These are phyloP conservation scores for Troglohyphantes excavatus DNA, from an alignment of 2,888 invertebrate species.

Conservation along the genomic window DNA sequence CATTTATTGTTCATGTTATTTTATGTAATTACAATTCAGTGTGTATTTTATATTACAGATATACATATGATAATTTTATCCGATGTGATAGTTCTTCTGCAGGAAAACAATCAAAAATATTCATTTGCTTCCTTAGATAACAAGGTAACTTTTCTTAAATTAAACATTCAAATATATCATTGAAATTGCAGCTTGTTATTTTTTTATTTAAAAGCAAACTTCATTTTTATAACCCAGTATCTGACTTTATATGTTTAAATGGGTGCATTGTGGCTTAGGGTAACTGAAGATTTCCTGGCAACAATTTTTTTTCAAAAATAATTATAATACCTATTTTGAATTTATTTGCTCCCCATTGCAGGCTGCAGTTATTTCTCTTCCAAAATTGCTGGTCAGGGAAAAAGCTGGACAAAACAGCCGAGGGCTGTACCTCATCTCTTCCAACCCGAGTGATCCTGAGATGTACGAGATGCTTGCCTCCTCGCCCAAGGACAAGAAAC, in stretches of 20 bases:
- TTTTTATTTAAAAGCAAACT: background rate
- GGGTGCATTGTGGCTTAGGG: too few relatives aligned
- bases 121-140: slow-evolving; percentile 93
- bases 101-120: slow-evolving; percentile 96
- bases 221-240: background rate
- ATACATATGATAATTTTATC: slow-evolving; percentile 94
- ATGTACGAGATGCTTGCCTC: slow-evolving; percentile 96
- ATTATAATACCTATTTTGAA: too few relatives aligned
- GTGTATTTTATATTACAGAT: slow-evolving; percentile 84
- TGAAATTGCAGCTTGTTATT: too few relatives aligned
- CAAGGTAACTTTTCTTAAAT: slow-evolving; percentile 86
- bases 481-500: slow-evolving; percentile 93
- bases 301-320: too few relatives aligned
- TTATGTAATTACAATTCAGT: background rate
- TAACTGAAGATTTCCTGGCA: too few relatives aligned
- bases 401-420: slow-evolving; percentile 92
- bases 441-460: slow-evolving; percentile 94
- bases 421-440: slow-evolving; percentile 95
- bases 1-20: background rate
- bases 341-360: slow-evolving; percentile 82
- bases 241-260: too few relatives aligned
- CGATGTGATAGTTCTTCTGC: slow-evolving; percentile 94
- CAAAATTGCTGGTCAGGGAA: slow-evolving; percentile 94
- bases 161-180: too few relatives aligned
- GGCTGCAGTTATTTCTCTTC: slow-evolving; percentile 96